Evolutionary conservation across 2,797 vertebrate genomes (phyloP), one percentile per base, ranked within the genome.

Genomic region (Perodicticus potto): DNA sequence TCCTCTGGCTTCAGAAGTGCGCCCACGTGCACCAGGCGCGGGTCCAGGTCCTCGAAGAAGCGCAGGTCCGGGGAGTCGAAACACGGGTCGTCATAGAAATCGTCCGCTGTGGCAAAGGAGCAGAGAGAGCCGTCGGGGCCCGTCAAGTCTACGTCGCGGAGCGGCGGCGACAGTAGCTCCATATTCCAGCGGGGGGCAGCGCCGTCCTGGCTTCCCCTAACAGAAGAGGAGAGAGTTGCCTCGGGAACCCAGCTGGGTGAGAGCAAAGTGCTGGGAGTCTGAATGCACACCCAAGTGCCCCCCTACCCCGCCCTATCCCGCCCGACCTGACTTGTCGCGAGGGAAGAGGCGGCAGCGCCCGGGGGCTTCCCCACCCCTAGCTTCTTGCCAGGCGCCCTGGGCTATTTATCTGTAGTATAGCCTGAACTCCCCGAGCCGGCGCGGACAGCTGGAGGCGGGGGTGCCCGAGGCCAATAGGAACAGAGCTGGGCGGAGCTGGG

Each of bases 11-110:
- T 99, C 97, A 99, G 99, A 93, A 99, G 98, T 1, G 99, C 99
- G 55, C 99, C 98, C 84, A 99, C 99, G 53, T 99, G 99, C 96
- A 99, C 99, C 90, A 99, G 98, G 97, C 99, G 99, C 27, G 99
- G 99, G 98, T 99, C 99, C 98, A 99, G 98, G 98, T 99, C 99
- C 98, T 99, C 99, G 40, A 99, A 99, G 98, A 99, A 99, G 98
- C 99, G 99, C 99, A 99, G 99, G 99, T 99, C 99, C 2, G 99
- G 99, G 10, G 99, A 99, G 98, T 99, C 99, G 98, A 99, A 99
- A 98, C 99, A 99, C 2, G 99, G 99, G 97, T 99, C 99, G 12
- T 99, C 99, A 1, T 99, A 99, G 98, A 99, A 99, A 93, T 99
- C 99, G 20, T 99, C 99, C 0, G 99, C 98, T 27, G 97, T 87